Base-by-base conservation (phyloP, 2,113 vertebrate species). In the Lamprotornis superbus region DNA sequence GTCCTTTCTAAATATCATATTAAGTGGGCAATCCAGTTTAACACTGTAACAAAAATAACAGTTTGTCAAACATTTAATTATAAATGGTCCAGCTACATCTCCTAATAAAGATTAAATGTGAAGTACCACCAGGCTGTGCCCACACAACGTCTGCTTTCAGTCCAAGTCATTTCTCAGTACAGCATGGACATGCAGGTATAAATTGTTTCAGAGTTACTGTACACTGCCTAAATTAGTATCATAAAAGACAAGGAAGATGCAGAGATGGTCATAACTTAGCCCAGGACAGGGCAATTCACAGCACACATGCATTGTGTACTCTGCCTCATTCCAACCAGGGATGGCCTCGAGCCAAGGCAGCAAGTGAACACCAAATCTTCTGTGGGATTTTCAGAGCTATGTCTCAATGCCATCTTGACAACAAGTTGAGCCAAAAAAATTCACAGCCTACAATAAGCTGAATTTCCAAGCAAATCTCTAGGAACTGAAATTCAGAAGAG, bases 21-120 rank as follows among this genome's bases (percentile, higher is more conserved):
- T 46, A 82, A 78, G 20, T 25, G n/a, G 28, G 15, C 49, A 83
- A 64, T 86, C 28, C 46, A 61, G 63, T 61, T 90, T 94, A 68
- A 50, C 0, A 1, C 87, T 57, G 73, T 56, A 80, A 83, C 46
- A 83, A 88, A 96, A 97, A 77, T 10, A 90, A 49, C 16, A 44
- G 74, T 90, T 63, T 52, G 44, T 47, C 7, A 74, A 91, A 96
- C 24, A 75, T 55, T 46, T 28, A 44, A 85, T 93, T 95, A 60
- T 90, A 89, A 96, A 87, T 83, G 30, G 24, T 78, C 95, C 83
- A 93, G 69, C 35, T 87, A 80, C 56, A 90, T 81, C 71, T 83
- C 67, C 65, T 80, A 94, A 96, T 94, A 94, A 95, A 96, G 80
- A 78, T 49, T 82, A 96, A 97, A 94, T 31, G 47, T 90, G 86